These are phyloP conservation scores for Nesoenas mayeri DNA, from an alignment of 2,113 vertebrate species.

Conservation along the genomic window DNA sequence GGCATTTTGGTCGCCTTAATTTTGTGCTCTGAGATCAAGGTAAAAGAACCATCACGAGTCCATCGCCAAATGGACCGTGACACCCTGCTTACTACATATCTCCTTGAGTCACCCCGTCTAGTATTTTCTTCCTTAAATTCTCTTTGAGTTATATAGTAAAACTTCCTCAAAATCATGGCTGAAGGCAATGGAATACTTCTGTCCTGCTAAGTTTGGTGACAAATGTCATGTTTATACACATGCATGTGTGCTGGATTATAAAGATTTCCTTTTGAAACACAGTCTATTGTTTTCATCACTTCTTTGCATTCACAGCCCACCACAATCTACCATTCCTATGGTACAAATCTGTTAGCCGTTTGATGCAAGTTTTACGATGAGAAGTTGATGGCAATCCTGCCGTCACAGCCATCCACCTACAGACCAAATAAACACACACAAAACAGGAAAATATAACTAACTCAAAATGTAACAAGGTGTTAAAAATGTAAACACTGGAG, in stretches of 20 bases:
- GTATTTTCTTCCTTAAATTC: neutral
- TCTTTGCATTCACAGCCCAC: neutral
- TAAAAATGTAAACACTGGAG: constrained; percentile 34
- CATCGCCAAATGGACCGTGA: no score
- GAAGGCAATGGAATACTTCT: neutral
- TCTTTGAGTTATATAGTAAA: neutral
- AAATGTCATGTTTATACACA: neutral
- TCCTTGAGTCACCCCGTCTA: neutral
- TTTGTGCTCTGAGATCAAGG: no score
- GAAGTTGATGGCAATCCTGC: neutral
- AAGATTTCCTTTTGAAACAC: neutral
- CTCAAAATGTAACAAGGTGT: constrained; percentile 27
- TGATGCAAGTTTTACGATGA: neutral
- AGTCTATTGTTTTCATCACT: neutral
- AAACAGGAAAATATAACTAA: constrained; percentile 30
- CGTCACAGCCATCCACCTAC: neutral
- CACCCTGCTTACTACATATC: neutral
- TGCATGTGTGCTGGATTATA: neutral
- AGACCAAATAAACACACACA: neutral
- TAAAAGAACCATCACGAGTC: no score
- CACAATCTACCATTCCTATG: neutral
- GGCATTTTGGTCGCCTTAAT: no score
- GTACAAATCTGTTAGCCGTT: neutral
- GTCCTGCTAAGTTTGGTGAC: neutral
- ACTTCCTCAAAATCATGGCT: neutral